Base-by-base conservation (phyloP, 2,888 invertebrate species). In the Celastrina argiolus region DNA sequence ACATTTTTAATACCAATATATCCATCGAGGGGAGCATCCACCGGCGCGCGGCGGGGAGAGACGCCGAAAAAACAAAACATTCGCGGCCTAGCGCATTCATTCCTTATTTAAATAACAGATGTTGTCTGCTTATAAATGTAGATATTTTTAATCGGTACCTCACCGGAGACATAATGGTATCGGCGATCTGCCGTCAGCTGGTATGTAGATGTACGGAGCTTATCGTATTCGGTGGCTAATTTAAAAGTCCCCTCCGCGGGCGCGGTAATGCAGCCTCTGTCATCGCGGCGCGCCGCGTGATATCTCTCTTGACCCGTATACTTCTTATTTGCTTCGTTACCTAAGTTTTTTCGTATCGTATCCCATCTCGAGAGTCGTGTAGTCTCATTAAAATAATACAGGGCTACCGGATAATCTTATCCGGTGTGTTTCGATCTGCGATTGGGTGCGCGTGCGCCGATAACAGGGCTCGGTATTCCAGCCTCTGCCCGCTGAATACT, bases 1-100 rank as follows among this genome's bases (percentile, higher is more conserved):
- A 90, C 91, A 91, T 91, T 91, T 91, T 91, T 91, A 91, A 91
- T 91, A 91, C 90, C 90, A 88, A 91, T 91, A 91, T 88, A 88
- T 88, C 87, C 84, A 79, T 75, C 77, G 83, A 88, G 89, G 91
- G 88, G 88, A 86, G 81, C 82, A 77, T 85, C 84, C 78, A 73
- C 77, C 74, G 75, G 81, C 51, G 22, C 16, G 51, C 51, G 83
- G 81, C 80, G 79, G 78, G 81, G 79, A 80, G 84, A 79, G 81
- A 78, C 77, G 79, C 75, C 81, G 80, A 83, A 85, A 45, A 84
- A 84, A 85, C 85, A 83, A 86, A 87, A 84, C 85, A 83, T 83
- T 84, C 83, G 82, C 82, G 84, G 83, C 85, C 82, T 84, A 81
- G 81, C 78, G 83, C 84, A 86, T 88, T 88, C 87, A 88, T 87